Base-by-base conservation (phyloP, 1,140 invertebrate species). In the Gryllus bimaculatus region DNA sequence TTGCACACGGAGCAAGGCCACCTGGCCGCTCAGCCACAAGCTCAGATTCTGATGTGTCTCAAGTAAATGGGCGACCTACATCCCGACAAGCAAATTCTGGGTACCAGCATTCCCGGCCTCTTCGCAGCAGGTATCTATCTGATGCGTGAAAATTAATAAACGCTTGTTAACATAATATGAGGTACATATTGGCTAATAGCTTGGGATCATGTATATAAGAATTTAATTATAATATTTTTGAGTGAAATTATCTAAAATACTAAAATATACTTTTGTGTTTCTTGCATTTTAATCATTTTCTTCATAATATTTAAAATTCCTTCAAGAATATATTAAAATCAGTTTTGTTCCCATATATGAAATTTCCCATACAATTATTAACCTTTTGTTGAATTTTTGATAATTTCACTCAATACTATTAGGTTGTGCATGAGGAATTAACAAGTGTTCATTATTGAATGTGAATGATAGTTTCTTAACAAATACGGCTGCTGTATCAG, bases 11-110 rank as follows among this genome's bases (percentile, higher is more conserved):
- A 13, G 85, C 86, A 2, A 81, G 87, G 78, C 83, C 80, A 80
- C 84, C 85, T 8, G 82, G 87, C 76, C 83, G 81, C 79, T 85
- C 85, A 8, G 82, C 87, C 74, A 85, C 86, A 15, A 86, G 86
- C 79, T 87, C 86, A 77, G 87, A 87, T 81, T 87, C 86, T 78
- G 87, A 88, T 83, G 81, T 87, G 77, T 87, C 87, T n/a, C 85
- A 87, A 81, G 84, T 86, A 73, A 85, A 86, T 82, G 86, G 85
- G 13, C 85, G 86, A 79, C 85, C 86, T 54, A 84, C 85, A 79
- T 87, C 86, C 26, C 82, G 86, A 39, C 85, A 86, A 66, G 18
- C 54, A 66, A 66, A 18, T 7, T 66, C 54, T 13, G 54, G 54
- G 54, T 66, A 66, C 18, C 54, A 66, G 18, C 20, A 10, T 6